Conservation (phyloP, 2,888 invertebrate genomes). For the Sipunculus nudus region DNA sequence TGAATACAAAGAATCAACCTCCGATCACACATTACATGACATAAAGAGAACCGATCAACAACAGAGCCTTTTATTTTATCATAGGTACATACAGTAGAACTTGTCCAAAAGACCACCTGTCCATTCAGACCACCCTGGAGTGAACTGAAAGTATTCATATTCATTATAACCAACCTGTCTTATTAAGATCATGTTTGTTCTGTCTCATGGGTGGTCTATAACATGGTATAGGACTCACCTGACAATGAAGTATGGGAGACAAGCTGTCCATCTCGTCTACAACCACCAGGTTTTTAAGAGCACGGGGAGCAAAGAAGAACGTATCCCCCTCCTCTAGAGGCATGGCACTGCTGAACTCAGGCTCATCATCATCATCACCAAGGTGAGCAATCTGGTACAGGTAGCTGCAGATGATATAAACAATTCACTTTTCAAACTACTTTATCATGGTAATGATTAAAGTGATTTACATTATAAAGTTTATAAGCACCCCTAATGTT, state of each 20-base stretch:
- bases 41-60: too few relatives aligned
- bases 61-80: too few relatives aligned
- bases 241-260: slow-evolving; percentile 85
- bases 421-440: not conserved
- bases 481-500: not conserved
- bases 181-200: too few relatives aligned
- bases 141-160: too few relatives aligned
- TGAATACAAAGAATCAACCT: too few relatives aligned
- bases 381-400: slow-evolving; percentile 99
- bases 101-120: too few relatives aligned
- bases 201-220: too few relatives aligned
- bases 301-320: slow-evolving; percentile 96
- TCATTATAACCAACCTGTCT: too few relatives aligned
- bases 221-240: slow-evolving; percentile 74
- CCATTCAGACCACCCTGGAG: too few relatives aligned
- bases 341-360: slow-evolving; percentile 98
- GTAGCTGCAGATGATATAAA: slow-evolving; percentile 74
- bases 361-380: slow-evolving; percentile 98
- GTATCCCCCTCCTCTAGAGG: slow-evolving; percentile 98
- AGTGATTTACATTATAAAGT: not conserved
- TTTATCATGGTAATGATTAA: not conserved
- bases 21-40: too few relatives aligned
- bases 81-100: too few relatives aligned
- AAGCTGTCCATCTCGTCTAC: slow-evolving; percentile 97
- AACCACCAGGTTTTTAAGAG: slow-evolving; percentile 90